Conservation (phyloP, 2,113 vertebrate species). For the Probosciger aterrimus region DNA sequence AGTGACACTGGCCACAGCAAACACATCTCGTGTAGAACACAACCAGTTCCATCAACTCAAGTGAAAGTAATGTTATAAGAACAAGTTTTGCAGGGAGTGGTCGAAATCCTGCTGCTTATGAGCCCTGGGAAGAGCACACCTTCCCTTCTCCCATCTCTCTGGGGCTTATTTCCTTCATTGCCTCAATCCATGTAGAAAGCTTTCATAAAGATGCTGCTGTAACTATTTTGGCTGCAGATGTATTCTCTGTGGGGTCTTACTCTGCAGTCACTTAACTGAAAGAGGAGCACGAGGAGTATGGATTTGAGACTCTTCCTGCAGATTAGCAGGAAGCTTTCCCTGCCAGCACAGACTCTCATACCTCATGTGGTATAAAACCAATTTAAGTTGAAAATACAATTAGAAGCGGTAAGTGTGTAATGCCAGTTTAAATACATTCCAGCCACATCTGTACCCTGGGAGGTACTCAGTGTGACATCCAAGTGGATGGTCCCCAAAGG, state of each 20-base stretch:
- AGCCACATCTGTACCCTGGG: background rate
- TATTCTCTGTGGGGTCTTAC: background rate
- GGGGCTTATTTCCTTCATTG: background rate
- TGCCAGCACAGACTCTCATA: background rate
- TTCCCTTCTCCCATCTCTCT: background rate
- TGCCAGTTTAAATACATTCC: background rate
- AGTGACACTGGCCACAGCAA: background rate
- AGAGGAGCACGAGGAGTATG: background rate
- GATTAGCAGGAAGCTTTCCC: background rate
- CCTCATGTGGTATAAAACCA: conserved; percentile 21
- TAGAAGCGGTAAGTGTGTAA: background rate
- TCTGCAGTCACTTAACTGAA: background rate
- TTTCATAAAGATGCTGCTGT: background rate
- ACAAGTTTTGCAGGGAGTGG: background rate
- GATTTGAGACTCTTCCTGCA: conserved; percentile 7
- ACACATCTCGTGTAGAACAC: background rate
- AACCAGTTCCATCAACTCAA: background rate
- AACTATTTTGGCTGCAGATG: background rate
- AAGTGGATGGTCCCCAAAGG: background rate
- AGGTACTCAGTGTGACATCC: background rate
- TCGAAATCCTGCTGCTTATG: background rate
- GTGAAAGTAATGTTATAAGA: background rate
- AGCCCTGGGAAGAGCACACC: background rate
- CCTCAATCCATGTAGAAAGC: background rate
- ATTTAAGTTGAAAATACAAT: conserved; percentile 23